Percentiles rank a stretch among this genome's conserved stretches.
These are phyloP conservation scores for Pseudomyrmex cubaensis DNA, from an alignment of 1,140 invertebrate genomes.

Conservation along the genomic window DNA sequence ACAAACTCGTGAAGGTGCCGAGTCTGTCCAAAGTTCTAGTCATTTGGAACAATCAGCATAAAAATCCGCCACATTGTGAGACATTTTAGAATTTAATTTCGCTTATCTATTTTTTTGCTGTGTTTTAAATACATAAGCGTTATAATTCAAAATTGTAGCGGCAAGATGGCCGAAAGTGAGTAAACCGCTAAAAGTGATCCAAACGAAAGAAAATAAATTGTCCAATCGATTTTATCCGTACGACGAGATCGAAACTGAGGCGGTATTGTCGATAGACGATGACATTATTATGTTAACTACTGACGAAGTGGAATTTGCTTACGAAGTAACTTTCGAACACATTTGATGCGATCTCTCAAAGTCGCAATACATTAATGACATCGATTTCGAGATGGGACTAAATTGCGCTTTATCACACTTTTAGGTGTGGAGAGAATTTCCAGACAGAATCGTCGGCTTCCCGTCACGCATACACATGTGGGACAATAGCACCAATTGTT, in stretches of 20 bases:
- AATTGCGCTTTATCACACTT: conserved; percentile 71
- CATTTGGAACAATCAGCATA: conserved; percentile 97
- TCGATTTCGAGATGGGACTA: neutral
- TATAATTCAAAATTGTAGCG: conserved; percentile 84
- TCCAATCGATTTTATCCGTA: conserved; percentile 98
- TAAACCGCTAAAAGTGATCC: conserved; percentile 96
- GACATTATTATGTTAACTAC: conserved; percentile 97
- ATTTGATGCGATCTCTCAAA: neutral
- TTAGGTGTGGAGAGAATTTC: conserved; percentile 97
- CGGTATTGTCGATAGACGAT: conserved; percentile 96
- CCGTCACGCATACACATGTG: conserved; percentile 95
- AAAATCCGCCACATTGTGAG: conserved; percentile 92
- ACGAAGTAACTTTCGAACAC: conserved; percentile 84
- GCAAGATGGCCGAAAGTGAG: conserved; percentile 94
- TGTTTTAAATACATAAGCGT: conserved; percentile 27
- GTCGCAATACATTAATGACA: neutral
- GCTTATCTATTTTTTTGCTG: conserved; percentile 19
- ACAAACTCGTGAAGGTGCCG: conserved; percentile 92
- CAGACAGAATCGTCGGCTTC: conserved; percentile 96
- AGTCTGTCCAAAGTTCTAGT: conserved; percentile 95
- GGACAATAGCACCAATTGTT: conserved; percentile 93
- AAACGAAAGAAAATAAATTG: conserved; percentile 95
- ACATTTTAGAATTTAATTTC: conserved; percentile 57
- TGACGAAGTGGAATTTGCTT: conserved; percentile 97
- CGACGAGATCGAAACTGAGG: conserved; percentile 97